These are phyloP conservation scores for Plagodis dolabraria DNA, from an alignment of 2,888 invertebrate genomes.

Conservation along the genomic window DNA sequence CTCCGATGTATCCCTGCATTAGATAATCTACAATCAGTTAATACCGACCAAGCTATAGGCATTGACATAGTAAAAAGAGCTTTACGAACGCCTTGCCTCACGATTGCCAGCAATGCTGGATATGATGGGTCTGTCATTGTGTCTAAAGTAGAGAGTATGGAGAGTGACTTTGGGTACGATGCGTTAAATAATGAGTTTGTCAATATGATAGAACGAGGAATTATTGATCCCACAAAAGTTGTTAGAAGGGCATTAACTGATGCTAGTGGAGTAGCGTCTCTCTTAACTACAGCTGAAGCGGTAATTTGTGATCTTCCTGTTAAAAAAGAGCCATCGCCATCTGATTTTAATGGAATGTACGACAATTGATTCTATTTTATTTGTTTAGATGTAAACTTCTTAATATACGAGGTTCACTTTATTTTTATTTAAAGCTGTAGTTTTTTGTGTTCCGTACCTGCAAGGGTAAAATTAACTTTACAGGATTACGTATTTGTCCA, in stretches of 20 bases:
- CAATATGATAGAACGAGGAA: constrained; percentile 95
- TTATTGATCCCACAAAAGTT: constrained; percentile 97
- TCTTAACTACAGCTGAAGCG: constrained; percentile 93
- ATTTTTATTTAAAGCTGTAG: too few species aligned
- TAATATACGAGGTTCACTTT: too few species aligned
- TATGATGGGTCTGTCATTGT: constrained; percentile 95
- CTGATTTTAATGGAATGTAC: not conserved
- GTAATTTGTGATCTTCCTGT: constrained; percentile 92
- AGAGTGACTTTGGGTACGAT: constrained; percentile 93
- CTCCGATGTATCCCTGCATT: constrained; percentile 91
- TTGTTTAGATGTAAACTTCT: too few species aligned
- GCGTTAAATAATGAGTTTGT: constrained; percentile 94
- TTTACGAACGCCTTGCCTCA: constrained; percentile 93
- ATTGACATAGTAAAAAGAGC: constrained; percentile 94
- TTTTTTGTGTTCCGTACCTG: too few species aligned
- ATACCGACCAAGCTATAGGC: constrained; percentile 91
- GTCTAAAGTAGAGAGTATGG: constrained; percentile 92
- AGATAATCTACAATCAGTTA: constrained; percentile 86
- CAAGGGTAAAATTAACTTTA: too few species aligned
- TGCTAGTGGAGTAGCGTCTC: constrained; percentile 76
- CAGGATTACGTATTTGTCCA: too few species aligned
- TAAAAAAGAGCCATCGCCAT: constrained; percentile 38
- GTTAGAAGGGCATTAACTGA: constrained; percentile 71
- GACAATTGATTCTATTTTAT: too few species aligned
- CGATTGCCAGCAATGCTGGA: constrained; percentile 96